These are phyloP conservation scores for Melangyna quadrimaculata DNA, from an alignment of 2,888 invertebrate species.

Conservation along the genomic window DNA sequence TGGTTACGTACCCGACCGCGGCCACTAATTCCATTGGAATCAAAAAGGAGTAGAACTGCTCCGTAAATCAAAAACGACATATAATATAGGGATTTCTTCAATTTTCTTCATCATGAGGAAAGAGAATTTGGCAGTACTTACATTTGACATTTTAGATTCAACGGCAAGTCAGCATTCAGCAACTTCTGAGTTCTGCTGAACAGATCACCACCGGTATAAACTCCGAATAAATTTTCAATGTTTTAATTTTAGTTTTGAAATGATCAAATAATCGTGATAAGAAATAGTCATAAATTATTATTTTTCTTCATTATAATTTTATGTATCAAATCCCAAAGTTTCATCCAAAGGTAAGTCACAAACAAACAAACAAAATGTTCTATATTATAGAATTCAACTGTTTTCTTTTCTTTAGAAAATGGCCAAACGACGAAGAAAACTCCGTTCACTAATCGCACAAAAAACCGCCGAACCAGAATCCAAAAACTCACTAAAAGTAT, in stretches of 20 bases:
- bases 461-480: not conserved
- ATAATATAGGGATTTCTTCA: no score
- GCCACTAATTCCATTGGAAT: no score
- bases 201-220: no score
- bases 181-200: not conserved
- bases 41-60: no score
- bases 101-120: no score
- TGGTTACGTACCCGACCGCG: no score
- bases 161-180: no score
- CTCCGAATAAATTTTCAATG: not conserved
- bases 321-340: conserved; percentile 34
- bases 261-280: not conserved
- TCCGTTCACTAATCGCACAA: conserved; percentile 35
- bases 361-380: not conserved
- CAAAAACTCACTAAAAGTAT: not conserved
- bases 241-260: not conserved
- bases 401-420: conserved; percentile 27
- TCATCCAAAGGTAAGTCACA: conserved; percentile 18
- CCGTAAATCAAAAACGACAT: no score
- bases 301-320: not conserved
- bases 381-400: not conserved
- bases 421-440: conserved; percentile 41
- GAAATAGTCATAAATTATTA: not conserved
- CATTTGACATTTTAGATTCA: no score
- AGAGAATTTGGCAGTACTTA: no score